These are phyloP conservation scores for Mustelus asterias DNA, from an alignment of 2,113 vertebrate genomes.

Conservation along the genomic window DNA sequence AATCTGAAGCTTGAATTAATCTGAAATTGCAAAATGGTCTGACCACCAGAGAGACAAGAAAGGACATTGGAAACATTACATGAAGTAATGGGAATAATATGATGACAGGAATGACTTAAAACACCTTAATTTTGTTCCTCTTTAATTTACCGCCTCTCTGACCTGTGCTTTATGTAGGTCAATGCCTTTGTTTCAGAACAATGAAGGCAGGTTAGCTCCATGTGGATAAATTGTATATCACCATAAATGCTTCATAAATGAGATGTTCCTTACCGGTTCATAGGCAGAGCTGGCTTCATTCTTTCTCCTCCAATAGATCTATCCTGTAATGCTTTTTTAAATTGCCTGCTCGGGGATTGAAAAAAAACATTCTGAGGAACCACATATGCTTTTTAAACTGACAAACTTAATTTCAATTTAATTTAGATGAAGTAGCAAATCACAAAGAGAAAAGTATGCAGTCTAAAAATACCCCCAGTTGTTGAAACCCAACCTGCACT, in stretches of 20 bases:
- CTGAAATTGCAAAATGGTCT: neutral
- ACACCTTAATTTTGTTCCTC: neutral
- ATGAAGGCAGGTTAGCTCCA: neutral
- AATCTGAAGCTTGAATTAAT: slow-evolving; percentile 10
- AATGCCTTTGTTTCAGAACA: neutral
- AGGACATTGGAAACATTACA: slow-evolving; percentile 24
- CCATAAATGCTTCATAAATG: neutral
- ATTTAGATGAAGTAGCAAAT: neutral
- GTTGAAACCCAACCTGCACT: neutral
- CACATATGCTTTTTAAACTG: neutral
- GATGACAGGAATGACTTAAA: neutral
- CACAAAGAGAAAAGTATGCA: neutral
- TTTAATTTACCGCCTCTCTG: neutral
- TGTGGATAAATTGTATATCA: neutral
- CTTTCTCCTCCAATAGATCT: neutral
- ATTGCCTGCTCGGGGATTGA: neutral
- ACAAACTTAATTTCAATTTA: neutral
- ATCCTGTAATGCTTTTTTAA: neutral
- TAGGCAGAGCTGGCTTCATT: slow-evolving; percentile 20
- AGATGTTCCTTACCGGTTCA: neutral
- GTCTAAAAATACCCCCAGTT: neutral
- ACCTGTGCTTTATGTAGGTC: neutral
- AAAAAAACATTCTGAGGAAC: neutral
- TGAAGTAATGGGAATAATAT: neutral
- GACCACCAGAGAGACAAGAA: neutral